Percentiles rank a stretch among this genome's conserved stretches.
Conservation (phyloP, 2,797 vertebrate species). For the Brachymystax lenok region DNA sequence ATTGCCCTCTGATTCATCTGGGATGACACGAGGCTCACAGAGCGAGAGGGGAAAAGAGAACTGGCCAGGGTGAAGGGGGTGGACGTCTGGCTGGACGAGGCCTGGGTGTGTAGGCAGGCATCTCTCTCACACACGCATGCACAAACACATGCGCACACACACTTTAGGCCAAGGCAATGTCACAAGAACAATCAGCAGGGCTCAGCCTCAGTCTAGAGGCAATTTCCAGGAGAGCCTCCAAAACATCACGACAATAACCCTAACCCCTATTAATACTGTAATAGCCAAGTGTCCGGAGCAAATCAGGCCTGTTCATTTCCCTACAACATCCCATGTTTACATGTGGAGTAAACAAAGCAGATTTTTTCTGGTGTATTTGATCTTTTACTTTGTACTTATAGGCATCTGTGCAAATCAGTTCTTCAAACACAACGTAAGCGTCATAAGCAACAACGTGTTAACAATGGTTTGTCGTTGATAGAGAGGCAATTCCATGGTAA, state of each 20-base stretch:
- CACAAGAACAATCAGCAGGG: conserved; percentile 62
- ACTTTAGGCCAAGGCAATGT: conserved; percentile 59
- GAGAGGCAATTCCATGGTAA: not conserved
- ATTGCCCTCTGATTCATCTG: conserved; percentile 70
- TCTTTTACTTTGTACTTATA: not conserved
- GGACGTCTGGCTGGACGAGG: conserved; percentile 24
- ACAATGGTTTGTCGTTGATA: not conserved
- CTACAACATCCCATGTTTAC: not conserved
- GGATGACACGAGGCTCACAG: conserved; percentile 58
- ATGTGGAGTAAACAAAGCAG: not conserved
- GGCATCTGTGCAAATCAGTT: not conserved
- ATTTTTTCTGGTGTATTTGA: not conserved
- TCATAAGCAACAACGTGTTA: not conserved
- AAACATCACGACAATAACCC: conserved; percentile 28
- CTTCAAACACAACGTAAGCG: not conserved
- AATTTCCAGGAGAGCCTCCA: conserved; percentile 42
- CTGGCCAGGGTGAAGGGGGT: conserved; percentile 49
- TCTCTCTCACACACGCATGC: not conserved
- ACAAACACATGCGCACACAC: conserved; percentile 24
- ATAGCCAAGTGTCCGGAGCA: not conserved
- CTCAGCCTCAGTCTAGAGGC: conserved; percentile 33
- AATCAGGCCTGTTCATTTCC: not conserved
- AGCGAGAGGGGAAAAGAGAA: conserved; percentile 22
- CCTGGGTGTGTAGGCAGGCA: not conserved
- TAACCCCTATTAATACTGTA: not conserved